Evolutionary conservation across 2,113 vertebrate species (phyloP).

Genomic region (Macquaria ambigua): DNA sequence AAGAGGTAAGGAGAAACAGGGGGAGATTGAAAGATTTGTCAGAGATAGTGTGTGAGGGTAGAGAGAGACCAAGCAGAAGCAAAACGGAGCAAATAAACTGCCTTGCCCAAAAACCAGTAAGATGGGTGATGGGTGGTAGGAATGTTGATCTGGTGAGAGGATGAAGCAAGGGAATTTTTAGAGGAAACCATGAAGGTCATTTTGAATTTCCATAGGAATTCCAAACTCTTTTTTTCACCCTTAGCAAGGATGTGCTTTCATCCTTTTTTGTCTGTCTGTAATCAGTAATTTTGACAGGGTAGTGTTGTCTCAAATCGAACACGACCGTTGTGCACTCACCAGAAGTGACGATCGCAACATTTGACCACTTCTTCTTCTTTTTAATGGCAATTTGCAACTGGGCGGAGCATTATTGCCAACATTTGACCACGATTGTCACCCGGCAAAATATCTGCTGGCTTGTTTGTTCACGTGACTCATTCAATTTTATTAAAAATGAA

Average conservation of each 20-base stretch:
- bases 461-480: too few relatives aligned
- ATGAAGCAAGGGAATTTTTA: neutral
- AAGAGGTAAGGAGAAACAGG: constrained; percentile 38
- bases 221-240: neutral
- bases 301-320: too few relatives aligned
- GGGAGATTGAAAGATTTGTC: constrained; percentile 60
- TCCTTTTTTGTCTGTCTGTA: too few relatives aligned
- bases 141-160: constrained; percentile 42
- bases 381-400: too few relatives aligned
- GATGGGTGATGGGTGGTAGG: constrained; percentile 12
- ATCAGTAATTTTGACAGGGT: too few relatives aligned
- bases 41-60: constrained; percentile 31
- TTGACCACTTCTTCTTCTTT: too few relatives aligned
- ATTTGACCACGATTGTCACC: too few relatives aligned
- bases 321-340: too few relatives aligned
- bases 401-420: too few relatives aligned
- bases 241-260: neutral
- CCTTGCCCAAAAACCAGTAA: constrained; percentile 18
- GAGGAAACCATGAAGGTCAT: neutral
- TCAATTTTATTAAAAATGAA: too few relatives aligned
- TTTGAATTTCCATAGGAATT: neutral
- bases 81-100: constrained; percentile 61
- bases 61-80: constrained; percentile 31
- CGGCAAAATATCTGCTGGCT: too few relatives aligned
- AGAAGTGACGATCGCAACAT: too few relatives aligned